Base-by-base conservation (phyloP, 92 coral and sea anemone genomes). In the Siderastrea siderea region DNA sequence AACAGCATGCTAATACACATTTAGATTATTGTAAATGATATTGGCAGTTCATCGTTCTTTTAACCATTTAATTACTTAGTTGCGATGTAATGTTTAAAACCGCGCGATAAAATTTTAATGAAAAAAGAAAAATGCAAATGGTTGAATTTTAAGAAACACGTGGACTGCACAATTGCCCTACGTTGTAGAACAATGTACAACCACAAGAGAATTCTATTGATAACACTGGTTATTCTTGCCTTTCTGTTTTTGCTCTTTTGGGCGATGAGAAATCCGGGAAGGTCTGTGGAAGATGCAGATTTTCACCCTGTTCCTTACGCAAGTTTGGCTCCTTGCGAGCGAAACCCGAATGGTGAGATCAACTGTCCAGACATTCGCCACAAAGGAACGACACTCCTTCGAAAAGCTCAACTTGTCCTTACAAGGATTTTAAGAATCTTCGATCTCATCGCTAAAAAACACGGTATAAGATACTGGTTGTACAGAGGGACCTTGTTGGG, bases 301-400 rank as follows among this genome's bases (percentile, higher is more conserved):
- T 67, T 67, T 19, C 47, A 67, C 6, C 43, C 43, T 7, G 26
- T 67, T 7, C 45, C 71, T 0, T 84, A 74, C 61, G 19, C 48
- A 17, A 26, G 55, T 11, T 50, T 82, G 16, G 68, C 53, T 9
- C 62, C 9, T 65, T 82, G 86, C 12, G 46, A 55, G 46, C 66
- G 52, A 19, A 47, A 8, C 3, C 66, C 59, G 53, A 38, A 11
- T 51, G 86, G 78, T 46, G 78, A 50, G 54, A 47, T 82, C 7
- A 45, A 88, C 78, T 89, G 92, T 47, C 92, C 89, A 5, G 92
- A 89, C 48, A 77, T 84, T 50, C 84, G 92, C 10, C 16, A 4
- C 1, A 46, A 74, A 68, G 92, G 74, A 3, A 57, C 79, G 11
- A 78, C 92, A 13, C 55, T 5, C 49, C 78, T 68, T 82, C 92